Conservation (phyloP, 2,113 vertebrate genomes). For the Ptilonorhynchus violaceus region DNA sequence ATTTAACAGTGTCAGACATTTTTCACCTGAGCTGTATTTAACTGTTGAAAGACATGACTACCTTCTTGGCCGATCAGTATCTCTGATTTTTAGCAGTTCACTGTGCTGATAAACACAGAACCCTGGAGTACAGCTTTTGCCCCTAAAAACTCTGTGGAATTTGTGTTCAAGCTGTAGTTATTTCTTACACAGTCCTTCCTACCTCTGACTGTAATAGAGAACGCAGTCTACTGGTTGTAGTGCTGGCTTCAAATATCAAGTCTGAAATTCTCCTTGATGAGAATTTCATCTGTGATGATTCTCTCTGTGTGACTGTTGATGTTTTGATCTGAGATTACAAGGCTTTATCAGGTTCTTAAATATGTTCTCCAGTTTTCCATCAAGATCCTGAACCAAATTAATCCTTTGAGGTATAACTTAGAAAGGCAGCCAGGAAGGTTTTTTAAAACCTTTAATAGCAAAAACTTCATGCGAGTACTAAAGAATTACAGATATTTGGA, state of each 20-base stretch:
- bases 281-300: background rate
- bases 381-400: background rate
- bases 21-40: background rate
- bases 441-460: too few relatives aligned
- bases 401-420: background rate
- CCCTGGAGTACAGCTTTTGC: background rate
- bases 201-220: background rate
- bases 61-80: background rate
- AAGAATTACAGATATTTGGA: background rate
- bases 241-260: background rate
- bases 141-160: background rate
- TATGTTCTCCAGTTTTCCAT: background rate
- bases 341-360: background rate
- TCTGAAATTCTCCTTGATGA: background rate
- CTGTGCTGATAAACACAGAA: background rate
- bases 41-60: background rate
- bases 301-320: background rate
- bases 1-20: background rate
- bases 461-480: background rate
- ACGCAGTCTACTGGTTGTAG: background rate
- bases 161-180: background rate
- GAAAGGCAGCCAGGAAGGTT: background rate
- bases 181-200: background rate
- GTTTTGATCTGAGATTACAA: background rate
- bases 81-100: background rate